Evolutionary conservation across 2,113 vertebrate species (phyloP), one percentile per base, ranked within the genome.

Genomic region (Rissa tridactyla): DNA sequence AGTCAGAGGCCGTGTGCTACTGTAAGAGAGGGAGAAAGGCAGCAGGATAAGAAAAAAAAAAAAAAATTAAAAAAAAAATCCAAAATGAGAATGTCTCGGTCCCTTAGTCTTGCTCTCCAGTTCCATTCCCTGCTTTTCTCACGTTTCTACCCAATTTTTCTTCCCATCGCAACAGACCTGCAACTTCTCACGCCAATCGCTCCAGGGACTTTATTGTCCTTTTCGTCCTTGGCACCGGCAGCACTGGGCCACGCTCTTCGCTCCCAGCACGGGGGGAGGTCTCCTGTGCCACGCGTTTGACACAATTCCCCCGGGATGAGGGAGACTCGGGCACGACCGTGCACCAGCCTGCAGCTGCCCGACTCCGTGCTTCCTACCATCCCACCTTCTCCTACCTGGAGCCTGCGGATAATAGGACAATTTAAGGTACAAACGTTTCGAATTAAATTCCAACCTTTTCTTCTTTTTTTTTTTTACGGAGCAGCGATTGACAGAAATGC

Each of bases 231-330:
- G 15, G 76, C 68, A 20, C 20, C 44, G 25, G 9, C 57, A 82
- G 64, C 46, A 0, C 30, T 38, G 8, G 5, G 38, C 38, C 8
- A 16, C 1, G 16, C 83, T 38, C 62, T 34, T 82, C 51, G 9
- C 47, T 38, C 47, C 62, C 76, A 14, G 0, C 69, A 9, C 0
- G 0, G 51, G 27, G 15, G 14, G 47, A 57, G 34, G 11, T 27
- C 81, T 61, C 62, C 2, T 2, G 2, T 3, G 21, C 19, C 19
- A 0, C 2, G 3, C 3, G 3, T 52, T 64, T 69, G 0, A 16
- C 81, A 21, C 54, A 19, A 3, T 36, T 47, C 47, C 46, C 46
- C 46, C 46, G 0, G 93, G 93, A 34, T n/a, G 13, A 5, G 80
- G 75, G 71, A 23, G 34, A 5, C 17, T 30, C 0, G 5, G 76